These are phyloP conservation scores for Minunthozetes semirufus DNA, from an alignment of 2,888 invertebrate species.

Conservation along the genomic window DNA sequence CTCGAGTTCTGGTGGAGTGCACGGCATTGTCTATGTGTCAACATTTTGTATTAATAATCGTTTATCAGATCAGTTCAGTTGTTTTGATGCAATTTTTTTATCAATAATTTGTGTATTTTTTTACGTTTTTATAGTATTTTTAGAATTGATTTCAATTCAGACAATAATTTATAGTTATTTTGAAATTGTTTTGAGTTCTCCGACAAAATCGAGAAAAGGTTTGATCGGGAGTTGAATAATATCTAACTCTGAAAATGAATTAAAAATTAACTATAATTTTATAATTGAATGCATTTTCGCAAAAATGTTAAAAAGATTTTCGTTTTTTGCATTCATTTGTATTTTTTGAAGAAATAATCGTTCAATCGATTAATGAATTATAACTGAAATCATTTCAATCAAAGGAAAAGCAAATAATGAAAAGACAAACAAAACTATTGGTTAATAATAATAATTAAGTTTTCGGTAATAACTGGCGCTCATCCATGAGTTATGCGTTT, in stretches of 20 bases:
- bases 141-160: neutral
- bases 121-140: neutral
- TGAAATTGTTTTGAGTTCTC: no score
- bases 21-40: conserved; percentile 9
- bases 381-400: neutral
- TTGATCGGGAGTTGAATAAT: no score
- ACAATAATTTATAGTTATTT: neutral
- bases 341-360: neutral
- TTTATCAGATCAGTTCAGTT: neutral
- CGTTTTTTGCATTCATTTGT: neutral
- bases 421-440: conserved; percentile 26
- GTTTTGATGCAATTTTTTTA: neutral
- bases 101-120: neutral
- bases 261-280: no score
- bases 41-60: neutral
- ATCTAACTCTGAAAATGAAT: no score
- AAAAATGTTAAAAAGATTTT: neutral
- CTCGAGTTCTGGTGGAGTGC: conserved; percentile 7
- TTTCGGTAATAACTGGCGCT: neutral
- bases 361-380: neutral
- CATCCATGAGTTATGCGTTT: conserved; percentile 6
- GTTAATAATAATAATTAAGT: conserved; percentile 27
- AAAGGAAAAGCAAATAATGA: conserved; percentile 13
- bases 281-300: no score
- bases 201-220: no score